Conservation (phyloP, 2,797 vertebrate genomes). For the Tokudaia tokunoshimensis region DNA sequence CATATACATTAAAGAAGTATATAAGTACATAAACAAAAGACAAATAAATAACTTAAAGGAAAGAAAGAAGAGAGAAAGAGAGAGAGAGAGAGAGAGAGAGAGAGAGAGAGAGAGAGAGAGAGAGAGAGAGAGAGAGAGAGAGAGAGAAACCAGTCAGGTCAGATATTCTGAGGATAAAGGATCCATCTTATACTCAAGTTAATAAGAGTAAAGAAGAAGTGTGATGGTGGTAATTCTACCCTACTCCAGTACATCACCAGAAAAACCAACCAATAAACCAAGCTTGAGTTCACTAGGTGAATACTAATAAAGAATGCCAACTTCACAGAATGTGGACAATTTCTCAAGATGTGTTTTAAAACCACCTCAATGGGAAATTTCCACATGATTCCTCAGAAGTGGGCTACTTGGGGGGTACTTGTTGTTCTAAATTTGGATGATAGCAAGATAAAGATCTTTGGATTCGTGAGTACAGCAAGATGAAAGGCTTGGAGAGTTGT, state of each 20-base stretch:
- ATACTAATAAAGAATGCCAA: background rate
- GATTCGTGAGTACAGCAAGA: background rate
- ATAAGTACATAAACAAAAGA: too few relatives aligned
- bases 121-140: too few relatives aligned
- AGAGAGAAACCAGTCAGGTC: background rate
- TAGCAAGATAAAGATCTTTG: background rate
- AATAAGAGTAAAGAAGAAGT: background rate
- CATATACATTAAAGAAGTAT: background rate
- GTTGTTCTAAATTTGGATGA: background rate
- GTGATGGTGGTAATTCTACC: background rate
- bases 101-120: too few relatives aligned
- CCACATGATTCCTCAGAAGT: background rate
- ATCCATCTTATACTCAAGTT: background rate
- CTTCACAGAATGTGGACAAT: background rate
- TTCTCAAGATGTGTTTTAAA: slow-evolving; percentile 22
- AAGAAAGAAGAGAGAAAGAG: background rate
- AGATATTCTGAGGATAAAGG: background rate
- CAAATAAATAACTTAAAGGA: too few relatives aligned
- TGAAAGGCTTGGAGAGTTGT: background rate
- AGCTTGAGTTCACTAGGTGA: background rate
- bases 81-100: too few relatives aligned
- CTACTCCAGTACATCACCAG: background rate
- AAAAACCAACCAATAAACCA: background rate
- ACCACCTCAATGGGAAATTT: background rate
- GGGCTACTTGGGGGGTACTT: background rate